These are phyloP conservation scores for Chaetogeoica ovagalla DNA, from an alignment of 2,888 invertebrate species.

Conservation along the genomic window DNA sequence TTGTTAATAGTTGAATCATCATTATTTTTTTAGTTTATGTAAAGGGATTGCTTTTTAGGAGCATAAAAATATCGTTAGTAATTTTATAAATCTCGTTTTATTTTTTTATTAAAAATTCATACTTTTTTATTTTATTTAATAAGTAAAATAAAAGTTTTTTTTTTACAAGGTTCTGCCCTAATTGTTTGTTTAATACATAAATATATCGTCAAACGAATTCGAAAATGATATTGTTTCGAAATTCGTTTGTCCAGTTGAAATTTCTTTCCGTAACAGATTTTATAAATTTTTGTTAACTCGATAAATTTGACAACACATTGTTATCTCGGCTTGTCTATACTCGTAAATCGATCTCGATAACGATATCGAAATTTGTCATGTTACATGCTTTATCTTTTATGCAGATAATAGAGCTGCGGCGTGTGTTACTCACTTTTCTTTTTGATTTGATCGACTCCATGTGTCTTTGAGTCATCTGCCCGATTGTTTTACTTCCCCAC, in stretches of 20 bases:
- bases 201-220: neutral
- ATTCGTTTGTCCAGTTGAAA: neutral
- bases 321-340: no score
- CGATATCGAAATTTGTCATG: no score
- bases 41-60: no score
- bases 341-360: no score
- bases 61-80: no score
- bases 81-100: no score
- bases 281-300: neutral
- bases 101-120: no score
- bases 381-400: no score
- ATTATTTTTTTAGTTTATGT: no score
- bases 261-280: neutral
- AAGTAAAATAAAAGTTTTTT: neutral
- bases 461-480: conserved; percentile 63
- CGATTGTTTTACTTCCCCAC: conserved; percentile 64
- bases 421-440: conserved; percentile 60
- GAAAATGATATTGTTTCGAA: conserved; percentile 1
- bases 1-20: no score
- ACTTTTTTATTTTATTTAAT: no score
- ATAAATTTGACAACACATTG: neutral
- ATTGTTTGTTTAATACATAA: neutral
- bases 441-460: conserved; percentile 62
- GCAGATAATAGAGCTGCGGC: no score
- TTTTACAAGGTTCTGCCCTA: neutral